A percentile compares a stretch with the other conserved stretches of the same genome.
Evolutionary conservation across 92 coral and sea anemone genomes (phyloP).

Genomic region (Bergia sp.): DNA sequence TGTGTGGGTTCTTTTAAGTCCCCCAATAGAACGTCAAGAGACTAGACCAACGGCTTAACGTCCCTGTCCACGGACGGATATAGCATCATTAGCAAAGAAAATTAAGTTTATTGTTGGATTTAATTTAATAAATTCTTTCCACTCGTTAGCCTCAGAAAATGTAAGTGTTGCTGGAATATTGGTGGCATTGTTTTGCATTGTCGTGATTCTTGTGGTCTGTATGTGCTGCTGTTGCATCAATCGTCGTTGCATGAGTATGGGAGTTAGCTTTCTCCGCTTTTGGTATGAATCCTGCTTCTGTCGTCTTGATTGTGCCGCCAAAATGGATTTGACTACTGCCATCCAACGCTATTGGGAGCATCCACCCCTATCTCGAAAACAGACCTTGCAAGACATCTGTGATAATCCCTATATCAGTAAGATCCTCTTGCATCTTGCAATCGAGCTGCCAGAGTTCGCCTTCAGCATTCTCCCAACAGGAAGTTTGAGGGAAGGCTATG

Average conservation of each 20-base stretch:
- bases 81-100: too few species aligned
- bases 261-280: not conserved
- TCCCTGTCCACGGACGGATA: too few species aligned
- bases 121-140: not conserved
- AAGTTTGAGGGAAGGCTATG: slow-evolving; percentile 26
- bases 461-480: slow-evolving; percentile 34
- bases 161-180: not conserved
- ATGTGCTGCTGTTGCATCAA: not conserved
- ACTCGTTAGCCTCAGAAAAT: not conserved
- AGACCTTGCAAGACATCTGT: not conserved
- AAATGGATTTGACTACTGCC: not conserved
- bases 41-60: too few species aligned
- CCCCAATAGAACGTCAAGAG: too few species aligned
- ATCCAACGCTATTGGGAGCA: slow-evolving; percentile 33
- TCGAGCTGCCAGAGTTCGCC: slow-evolving; percentile 17
- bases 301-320: slow-evolving; percentile 31
- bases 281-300: slow-evolving; percentile 29
- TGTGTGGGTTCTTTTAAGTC: too few species aligned
- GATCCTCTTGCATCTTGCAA: slow-evolving; percentile 22
- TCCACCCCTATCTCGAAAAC: slow-evolving; percentile 9
- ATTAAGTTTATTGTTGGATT: too few species aligned
- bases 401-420: slow-evolving; percentile 10
- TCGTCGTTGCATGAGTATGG: slow-evolving; percentile 14
- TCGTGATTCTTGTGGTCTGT: not conserved
- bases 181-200: not conserved